Conservation (phyloP, 1,140 invertebrate species). For the Thereuonema tuberculata region DNA sequence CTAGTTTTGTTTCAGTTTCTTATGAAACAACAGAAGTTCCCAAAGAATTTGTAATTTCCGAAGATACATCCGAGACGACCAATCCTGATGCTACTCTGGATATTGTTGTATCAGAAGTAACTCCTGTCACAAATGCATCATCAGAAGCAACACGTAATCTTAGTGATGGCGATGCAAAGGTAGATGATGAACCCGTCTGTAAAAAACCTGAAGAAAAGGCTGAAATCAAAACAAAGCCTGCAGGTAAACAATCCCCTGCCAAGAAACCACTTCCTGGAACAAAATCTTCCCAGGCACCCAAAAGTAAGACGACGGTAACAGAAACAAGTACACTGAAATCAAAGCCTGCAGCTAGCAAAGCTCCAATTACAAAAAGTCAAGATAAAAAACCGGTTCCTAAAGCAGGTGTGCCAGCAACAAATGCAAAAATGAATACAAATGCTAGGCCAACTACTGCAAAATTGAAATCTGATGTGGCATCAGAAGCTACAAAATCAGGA, state of each 20-base stretch:
- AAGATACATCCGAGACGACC: too few relatives aligned
- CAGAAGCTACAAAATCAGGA: background rate
- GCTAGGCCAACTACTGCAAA: too few relatives aligned
- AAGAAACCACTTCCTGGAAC: background rate
- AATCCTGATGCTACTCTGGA: background rate
- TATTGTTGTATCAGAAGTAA: background rate
- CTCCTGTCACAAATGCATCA: too few relatives aligned
- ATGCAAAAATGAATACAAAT: too few relatives aligned
- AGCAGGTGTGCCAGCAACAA: too few relatives aligned
- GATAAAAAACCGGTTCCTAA: background rate
- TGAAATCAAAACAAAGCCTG: background rate
- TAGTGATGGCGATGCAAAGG: background rate
- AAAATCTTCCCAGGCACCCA: background rate
- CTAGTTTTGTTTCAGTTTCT: too few relatives aligned
- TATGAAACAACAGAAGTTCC: too few relatives aligned
- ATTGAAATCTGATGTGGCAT: too few relatives aligned
- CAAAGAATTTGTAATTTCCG: too few relatives aligned
- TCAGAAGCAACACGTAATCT: too few relatives aligned
- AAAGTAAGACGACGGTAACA: conserved; percentile 3
- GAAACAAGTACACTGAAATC: conserved; percentile 15
- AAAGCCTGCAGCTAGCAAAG: conserved; percentile 20
- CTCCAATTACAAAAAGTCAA: conserved; percentile 16
- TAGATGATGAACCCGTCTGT: background rate
- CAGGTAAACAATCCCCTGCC: background rate
- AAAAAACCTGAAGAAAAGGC: background rate